A percentile compares a stretch with the other conserved stretches of the same genome.
Conservation (phyloP, 2,113 vertebrate species). For the Benitochromis conjunctus region DNA sequence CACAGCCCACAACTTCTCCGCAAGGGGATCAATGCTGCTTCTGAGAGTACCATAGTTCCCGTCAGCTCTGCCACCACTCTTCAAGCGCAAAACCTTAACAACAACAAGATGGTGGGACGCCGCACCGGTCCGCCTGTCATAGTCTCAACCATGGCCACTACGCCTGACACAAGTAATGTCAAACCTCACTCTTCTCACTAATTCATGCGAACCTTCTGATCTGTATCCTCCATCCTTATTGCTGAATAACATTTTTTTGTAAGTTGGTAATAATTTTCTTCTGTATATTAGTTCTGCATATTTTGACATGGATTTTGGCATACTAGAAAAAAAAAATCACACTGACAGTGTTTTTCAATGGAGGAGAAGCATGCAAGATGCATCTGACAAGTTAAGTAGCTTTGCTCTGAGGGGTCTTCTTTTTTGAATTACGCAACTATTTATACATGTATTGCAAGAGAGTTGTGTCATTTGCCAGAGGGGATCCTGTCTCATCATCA, state of each 20-base stretch:
- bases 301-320: not conserved
- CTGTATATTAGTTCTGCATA: not conserved
- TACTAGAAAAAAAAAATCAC: not conserved
- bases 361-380: slow-evolving; percentile 36
- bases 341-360: slow-evolving; percentile 29
- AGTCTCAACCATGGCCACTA: slow-evolving; percentile 86
- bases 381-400: slow-evolving; percentile 61
- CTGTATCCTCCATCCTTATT: not conserved
- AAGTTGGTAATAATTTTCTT: not conserved
- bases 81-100: slow-evolving; percentile 62
- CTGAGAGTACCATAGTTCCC: slow-evolving; percentile 60
- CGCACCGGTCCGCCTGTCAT: slow-evolving; percentile 94
- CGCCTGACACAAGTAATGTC: slow-evolving; percentile 92
- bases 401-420: slow-evolving; percentile 48
- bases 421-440: slow-evolving; percentile 47
- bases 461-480: slow-evolving; percentile 57
- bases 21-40: slow-evolving; percentile 63
- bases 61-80: slow-evolving; percentile 26
- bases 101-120: slow-evolving; percentile 82
- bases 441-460: slow-evolving; percentile 53
- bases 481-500: slow-evolving; percentile 47
- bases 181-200: not conserved
- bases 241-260: not conserved
- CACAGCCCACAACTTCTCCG: slow-evolving; percentile 86
- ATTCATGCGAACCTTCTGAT: not conserved